Base-by-base conservation (phyloP, 2,888 invertebrate species). In the Herminia tarsipennalis region DNA sequence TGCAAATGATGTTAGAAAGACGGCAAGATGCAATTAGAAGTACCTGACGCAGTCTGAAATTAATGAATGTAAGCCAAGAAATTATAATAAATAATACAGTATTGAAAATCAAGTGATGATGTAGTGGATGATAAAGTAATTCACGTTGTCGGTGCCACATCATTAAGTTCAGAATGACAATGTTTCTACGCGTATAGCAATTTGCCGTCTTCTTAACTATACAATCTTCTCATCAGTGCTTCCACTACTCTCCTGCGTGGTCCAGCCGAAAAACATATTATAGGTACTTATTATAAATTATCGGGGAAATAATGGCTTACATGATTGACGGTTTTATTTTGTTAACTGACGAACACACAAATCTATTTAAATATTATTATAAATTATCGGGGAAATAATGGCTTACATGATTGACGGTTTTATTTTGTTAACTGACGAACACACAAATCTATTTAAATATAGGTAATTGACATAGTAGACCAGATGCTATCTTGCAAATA, bases 21-120 rank as follows among this genome's bases (percentile, higher is more conserved):
- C 91, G 91, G 91, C 91, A 91, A 90, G 88, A 88, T 90, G 91
- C 89, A 83, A 86, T 85, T 79, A 84, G 78, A 83, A 68, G 80
- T 25, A 25, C 36, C 18, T 25, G 81, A 83, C 81, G 83, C 74
- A 74, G 68, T 83, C 84, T 84, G 76, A 88, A 87, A 90, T 81
- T 74, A 83, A 88, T 84, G 81, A 76, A 78, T 78, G 74, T 74
- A 84, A 83, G 81, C 83, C 68, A 81, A 73, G 70, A 83, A 83
- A 85, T 73, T 62, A 84, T 73, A 81, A 81, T 60, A 81, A 80
- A 81, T 67, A 81, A 83, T 66, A 50, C 50, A 70, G 59, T 70
- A 76, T 58, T 78, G 77, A 74, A 80, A 84, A 70, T 80, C 61
- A 77, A 72, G 64, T 73, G 76, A 83, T 82, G 84, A 87, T 87